Evolutionary conservation across 2,797 vertebrate species (phyloP).

Genomic region (Bradypodion ventrale): DNA sequence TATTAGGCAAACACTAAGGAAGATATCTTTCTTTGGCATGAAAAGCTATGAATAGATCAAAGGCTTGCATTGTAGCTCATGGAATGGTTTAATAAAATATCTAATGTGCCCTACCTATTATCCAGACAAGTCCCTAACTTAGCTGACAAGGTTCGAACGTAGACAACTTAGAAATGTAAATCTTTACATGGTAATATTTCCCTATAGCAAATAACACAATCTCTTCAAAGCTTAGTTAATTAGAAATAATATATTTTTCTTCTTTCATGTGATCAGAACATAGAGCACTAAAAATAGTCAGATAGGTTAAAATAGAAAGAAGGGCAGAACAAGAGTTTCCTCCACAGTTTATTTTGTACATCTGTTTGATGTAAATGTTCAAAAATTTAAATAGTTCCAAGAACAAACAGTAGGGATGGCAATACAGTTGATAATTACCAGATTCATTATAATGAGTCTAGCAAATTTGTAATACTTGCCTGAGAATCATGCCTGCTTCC

Average conservation of each 20-base stretch:
- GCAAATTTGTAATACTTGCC: background rate
- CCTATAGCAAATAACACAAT: background rate
- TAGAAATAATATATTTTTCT: background rate
- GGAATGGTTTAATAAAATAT: background rate
- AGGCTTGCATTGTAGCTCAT: background rate
- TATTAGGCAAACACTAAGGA: background rate
- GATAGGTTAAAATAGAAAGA: background rate
- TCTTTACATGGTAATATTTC: background rate
- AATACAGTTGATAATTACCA: background rate
- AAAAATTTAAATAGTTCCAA: background rate
- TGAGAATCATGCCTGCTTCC: background rate
- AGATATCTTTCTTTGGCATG: background rate
- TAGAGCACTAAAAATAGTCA: background rate
- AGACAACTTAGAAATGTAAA: background rate
- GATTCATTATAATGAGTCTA: background rate
- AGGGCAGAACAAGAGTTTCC: background rate
- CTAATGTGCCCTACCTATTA: background rate
- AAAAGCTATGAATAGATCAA: background rate
- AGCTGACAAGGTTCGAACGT: background rate
- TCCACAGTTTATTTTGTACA: background rate
- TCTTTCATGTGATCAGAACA: background rate
- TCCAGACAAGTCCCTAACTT: background rate
- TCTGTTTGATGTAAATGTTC: background rate
- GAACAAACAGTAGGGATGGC: background rate
- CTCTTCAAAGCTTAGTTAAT: background rate